Evolutionary conservation across 2,797 vertebrate species (phyloP).

Genomic region (Nasua narica): DNA sequence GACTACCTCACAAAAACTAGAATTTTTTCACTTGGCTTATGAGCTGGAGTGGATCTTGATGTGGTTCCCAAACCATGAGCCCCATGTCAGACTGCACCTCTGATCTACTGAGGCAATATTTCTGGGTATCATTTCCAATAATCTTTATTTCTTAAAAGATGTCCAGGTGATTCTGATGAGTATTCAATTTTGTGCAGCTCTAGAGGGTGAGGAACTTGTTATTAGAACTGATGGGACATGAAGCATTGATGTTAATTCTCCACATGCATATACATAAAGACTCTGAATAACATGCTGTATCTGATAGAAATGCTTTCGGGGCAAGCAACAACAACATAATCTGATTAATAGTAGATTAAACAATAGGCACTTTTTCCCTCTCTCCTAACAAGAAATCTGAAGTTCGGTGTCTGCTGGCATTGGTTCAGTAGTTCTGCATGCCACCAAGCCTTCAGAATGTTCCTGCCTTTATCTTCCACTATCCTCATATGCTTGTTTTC

Average conservation of each 20-base stretch:
- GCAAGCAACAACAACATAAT: constrained; percentile 26
- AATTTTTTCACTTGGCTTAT: not conserved
- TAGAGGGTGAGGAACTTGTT: not conserved
- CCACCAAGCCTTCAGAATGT: not conserved
- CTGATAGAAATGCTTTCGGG: constrained; percentile 32
- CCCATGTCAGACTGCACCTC: not conserved
- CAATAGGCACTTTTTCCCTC: constrained; percentile 32
- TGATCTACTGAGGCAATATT: not conserved
- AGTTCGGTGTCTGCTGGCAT: not conserved
- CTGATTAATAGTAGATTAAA: constrained; percentile 32
- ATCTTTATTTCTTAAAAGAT: not conserved
- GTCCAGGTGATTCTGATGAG: not conserved
- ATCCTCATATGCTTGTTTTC: not conserved
- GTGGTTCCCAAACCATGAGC: not conserved
- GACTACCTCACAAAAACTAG: not conserved
- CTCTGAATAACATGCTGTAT: not conserved
- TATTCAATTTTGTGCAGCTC: not conserved
- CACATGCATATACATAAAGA: not conserved
- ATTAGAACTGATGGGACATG: not conserved
- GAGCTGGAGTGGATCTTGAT: not conserved
- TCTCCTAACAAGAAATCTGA: constrained; percentile 10
- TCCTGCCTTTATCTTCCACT: not conserved
- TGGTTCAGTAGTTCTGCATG: not conserved
- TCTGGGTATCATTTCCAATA: not conserved
- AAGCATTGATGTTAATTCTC: not conserved